A percentile compares a stretch with the other conserved stretches of the same genome.
Conservation (phyloP, 2,113 vertebrate species). For the Odobenus rosmarus region DNA sequence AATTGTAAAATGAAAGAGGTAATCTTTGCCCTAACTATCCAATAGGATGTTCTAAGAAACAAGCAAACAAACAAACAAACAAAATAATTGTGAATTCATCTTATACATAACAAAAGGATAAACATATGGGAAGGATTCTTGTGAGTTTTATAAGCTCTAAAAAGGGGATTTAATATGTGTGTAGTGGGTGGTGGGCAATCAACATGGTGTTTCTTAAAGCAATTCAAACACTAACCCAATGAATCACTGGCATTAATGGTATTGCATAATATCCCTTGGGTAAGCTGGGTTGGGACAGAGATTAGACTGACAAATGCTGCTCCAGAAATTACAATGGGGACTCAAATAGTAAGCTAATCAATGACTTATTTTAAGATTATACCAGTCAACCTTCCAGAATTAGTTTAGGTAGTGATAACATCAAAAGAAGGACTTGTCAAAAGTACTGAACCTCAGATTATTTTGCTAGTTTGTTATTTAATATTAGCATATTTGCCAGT, state of each 20-base stretch:
- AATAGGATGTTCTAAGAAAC: neutral
- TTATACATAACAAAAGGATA: neutral
- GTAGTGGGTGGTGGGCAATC: neutral
- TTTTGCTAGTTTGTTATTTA: conserved; percentile 32
- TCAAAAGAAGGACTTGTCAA: neutral
- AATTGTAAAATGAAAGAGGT: neutral
- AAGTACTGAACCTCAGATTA: conserved; percentile 3
- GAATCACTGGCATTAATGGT: neutral
- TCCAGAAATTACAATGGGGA: neutral
- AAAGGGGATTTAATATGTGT: neutral
- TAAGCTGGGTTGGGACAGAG: neutral
- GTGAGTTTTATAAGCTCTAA: neutral
- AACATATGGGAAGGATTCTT: neutral
- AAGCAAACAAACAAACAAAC: neutral
- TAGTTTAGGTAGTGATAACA: neutral
- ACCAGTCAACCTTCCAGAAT: neutral
- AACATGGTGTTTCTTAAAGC: neutral
- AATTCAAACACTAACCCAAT: neutral
- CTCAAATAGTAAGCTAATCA: neutral
- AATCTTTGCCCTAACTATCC: neutral
- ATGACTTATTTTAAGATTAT: neutral
- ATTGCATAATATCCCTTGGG: neutral
- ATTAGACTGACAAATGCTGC: neutral
- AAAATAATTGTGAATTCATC: neutral
- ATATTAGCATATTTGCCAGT: neutral